These are phyloP conservation scores for Micoletzkya japonica DNA, from an alignment of 2,888 invertebrate genomes.

Conservation along the genomic window DNA sequence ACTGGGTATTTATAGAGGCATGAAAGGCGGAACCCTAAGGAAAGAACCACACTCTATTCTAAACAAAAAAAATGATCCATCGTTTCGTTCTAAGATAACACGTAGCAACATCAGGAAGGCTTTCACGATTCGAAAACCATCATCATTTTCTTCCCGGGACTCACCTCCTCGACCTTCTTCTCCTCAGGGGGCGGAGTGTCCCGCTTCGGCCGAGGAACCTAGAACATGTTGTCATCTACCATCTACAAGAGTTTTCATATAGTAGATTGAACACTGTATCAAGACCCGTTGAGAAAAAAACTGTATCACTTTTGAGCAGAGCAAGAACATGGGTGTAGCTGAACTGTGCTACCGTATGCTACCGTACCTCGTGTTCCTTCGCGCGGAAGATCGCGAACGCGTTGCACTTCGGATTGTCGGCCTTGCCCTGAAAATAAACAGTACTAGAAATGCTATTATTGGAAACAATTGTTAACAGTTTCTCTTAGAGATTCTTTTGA, in stretches of 20 bases:
- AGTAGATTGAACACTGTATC: no score
- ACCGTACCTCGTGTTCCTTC: neutral
- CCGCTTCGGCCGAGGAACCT: neutral
- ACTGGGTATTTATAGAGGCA: no score
- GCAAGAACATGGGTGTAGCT: neutral
- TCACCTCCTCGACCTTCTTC: no score
- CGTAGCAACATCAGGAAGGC: no score
- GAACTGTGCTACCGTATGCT: neutral
- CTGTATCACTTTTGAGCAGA: neutral
- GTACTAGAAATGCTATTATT: neutral
- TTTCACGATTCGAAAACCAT: no score
- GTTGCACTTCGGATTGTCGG: constrained; percentile 28
- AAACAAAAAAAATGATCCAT: no score
- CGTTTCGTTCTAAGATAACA: no score
- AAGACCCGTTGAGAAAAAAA: neutral
- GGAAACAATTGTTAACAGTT: neutral
- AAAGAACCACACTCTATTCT: no score
- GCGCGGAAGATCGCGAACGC: constrained; percentile 21
- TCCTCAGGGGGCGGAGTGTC: neutral
- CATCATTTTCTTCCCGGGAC: no score
- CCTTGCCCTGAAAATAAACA: neutral
- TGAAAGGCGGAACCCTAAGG: no score
- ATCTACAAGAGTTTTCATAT: no score
- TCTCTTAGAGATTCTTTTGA: no score
- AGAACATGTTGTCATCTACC: neutral